Evolutionary conservation across 2,797 vertebrate species (phyloP), one percentile per base, ranked within the genome.

Genomic region (Caiman crocodilus): DNA sequence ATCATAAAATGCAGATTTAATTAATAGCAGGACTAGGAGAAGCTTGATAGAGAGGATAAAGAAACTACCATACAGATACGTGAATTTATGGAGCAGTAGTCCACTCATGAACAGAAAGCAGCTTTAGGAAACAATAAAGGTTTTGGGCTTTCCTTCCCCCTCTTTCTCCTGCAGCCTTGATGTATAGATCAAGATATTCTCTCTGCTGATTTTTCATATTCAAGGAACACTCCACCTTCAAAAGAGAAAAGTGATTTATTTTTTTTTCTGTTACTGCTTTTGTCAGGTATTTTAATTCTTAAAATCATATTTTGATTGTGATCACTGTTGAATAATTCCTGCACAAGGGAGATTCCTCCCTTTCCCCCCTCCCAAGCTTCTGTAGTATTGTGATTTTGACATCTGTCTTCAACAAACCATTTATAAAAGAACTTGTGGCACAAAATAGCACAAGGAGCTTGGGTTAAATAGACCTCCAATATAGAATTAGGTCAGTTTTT

Each of bases 401-500:
- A 75, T 75, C 87, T 88, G 32, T 61, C 15, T 6, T 87, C 86
- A 96, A 88, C 78, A 71, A 75, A 65, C 18, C 14, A 56, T 96
- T 90, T 92, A 42, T 90, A 73, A 87, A 92, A 55, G 77, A 93
- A 82, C 85, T 59, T 64, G 1, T 76, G 76, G 75, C 65, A 17
- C 18, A 25, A 50, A 50, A 12, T 63, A 35, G 88, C 81, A 81
- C 88, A 23, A 92, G 79, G 91, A 82, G 92, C 85, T 26, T 60
- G 55, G 6, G 30, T 91, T 95, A 63, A 81, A 84, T 85, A 73
- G 89, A 82, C 83, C 93, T 26, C 12, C 90, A 84, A 9, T 85
- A 23, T 94, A 94, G 94, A 96, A 95, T 92, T 96, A 94, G 92
- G 88, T 96, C 94, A 95, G 88, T 95, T 94, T 93, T 21, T 97